phyloP scores from a whole-genome alignment of 2,888 invertebrate genomes.

The Tyria jacobaeae region DNA sequence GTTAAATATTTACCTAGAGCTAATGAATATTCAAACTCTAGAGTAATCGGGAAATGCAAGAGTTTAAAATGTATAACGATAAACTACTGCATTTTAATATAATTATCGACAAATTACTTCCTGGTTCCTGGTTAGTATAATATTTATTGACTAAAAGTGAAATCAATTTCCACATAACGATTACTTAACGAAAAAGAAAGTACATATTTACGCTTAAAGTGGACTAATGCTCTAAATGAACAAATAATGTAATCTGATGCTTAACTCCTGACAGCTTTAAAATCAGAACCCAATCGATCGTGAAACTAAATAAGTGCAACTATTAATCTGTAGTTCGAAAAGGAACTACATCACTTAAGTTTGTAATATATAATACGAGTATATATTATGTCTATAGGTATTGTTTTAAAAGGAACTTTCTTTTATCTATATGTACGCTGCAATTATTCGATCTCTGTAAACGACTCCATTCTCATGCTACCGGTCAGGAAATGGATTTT shows the following conservation, averaged over 20 bases:
- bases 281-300: background rate
- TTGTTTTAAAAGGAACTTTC: too few relatives aligned
- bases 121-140: background rate
- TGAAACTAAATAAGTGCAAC: background rate
- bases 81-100: constrained; percentile 6
- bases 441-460: too few relatives aligned
- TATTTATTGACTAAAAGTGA: background rate
- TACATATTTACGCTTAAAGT: background rate
- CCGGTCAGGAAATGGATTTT: too few relatives aligned
- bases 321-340: background rate
- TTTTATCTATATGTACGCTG: too few relatives aligned
- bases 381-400: too few relatives aligned
- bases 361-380: too few relatives aligned
- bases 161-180: background rate
- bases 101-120: background rate
- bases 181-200: background rate
- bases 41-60: constrained; percentile 10
- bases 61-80: constrained; percentile 5
- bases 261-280: background rate
- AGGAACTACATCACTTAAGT: too few relatives aligned
- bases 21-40: constrained; percentile 13
- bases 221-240: background rate
- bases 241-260: background rate
- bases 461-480: too few relatives aligned
- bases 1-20: background rate